Conservation (phyloP, 2,797 vertebrate genomes). For the Peromyscus eremicus region DNA sequence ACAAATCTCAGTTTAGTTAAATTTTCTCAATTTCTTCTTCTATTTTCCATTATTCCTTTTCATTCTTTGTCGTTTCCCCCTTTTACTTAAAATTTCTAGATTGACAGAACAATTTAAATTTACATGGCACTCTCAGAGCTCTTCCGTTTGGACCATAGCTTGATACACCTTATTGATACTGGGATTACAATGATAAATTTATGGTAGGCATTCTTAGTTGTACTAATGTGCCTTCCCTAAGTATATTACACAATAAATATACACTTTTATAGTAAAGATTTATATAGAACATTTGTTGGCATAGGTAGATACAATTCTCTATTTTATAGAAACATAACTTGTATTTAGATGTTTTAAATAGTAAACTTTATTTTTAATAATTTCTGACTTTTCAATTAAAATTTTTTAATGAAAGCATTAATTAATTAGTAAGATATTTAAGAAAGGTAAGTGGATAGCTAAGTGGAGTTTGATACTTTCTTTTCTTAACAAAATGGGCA, state of each 20-base stretch:
- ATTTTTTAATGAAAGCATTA: not conserved
- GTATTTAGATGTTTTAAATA: slow-evolving; percentile 51
- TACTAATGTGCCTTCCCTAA: not conserved
- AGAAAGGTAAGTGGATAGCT: not conserved
- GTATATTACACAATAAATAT: not conserved
- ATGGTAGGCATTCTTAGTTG: not conserved
- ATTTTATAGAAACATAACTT: not conserved
- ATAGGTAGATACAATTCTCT: not conserved
- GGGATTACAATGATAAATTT: not conserved
- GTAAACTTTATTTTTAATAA: not conserved
- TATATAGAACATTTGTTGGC: not conserved
- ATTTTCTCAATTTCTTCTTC: slow-evolving; percentile 1
- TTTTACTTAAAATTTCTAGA: slow-evolving; percentile 38
- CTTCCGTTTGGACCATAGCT: not conserved
- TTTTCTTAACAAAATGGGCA: slow-evolving; percentile 1
- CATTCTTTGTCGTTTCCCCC: not conserved
- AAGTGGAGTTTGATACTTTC: not conserved
- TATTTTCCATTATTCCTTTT: not conserved
- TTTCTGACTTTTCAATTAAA: slow-evolving; percentile 50
- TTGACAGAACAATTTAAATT: not conserved
- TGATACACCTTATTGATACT: not conserved
- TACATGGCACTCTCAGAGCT: not conserved
- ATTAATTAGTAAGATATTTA: slow-evolving; percentile 13
- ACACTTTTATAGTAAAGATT: slow-evolving; percentile 32
- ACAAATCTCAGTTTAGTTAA: slow-evolving; percentile 24